Conservation (phyloP, 92 coral and sea anemone genomes). For the Blastomussa wellsi region DNA sequence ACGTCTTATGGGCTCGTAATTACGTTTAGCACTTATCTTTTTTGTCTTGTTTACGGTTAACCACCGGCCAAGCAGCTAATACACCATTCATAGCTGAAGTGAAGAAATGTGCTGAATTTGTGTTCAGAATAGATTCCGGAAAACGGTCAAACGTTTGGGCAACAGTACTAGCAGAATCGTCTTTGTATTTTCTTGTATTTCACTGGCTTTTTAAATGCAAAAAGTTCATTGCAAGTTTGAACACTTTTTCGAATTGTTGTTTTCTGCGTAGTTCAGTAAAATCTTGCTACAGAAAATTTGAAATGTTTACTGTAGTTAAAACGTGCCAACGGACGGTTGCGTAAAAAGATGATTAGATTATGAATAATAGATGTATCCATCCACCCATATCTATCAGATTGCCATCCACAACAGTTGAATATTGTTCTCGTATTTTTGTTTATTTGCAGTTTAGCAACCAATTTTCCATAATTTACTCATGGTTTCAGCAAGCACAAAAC, state of each 20-base stretch:
- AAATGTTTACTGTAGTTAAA: background rate
- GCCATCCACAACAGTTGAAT: background rate
- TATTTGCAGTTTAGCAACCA: background rate
- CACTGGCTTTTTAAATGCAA: background rate
- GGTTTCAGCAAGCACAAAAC: background rate
- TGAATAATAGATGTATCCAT: background rate
- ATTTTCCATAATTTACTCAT: background rate
- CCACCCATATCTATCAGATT: background rate
- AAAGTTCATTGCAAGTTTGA: background rate
- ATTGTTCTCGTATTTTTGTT: background rate
- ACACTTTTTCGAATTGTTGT: background rate
- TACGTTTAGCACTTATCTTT: no score
- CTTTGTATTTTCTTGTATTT: no score
- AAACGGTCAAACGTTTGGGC: no score
- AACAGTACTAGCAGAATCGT: no score
- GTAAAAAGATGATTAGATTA: background rate
- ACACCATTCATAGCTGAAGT: no score
- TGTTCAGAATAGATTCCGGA: no score
- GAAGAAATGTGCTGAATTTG: no score
- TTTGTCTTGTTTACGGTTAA: no score
- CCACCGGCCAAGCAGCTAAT: no score
- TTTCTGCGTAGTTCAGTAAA: background rate
- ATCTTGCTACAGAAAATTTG: no score
- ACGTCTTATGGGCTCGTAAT: no score
- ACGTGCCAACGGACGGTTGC: background rate